Evolutionary conservation across 1,140 invertebrate genomes (phyloP), one percentile per base, ranked within the genome.

Genomic region (Halyomorpha halys): DNA sequence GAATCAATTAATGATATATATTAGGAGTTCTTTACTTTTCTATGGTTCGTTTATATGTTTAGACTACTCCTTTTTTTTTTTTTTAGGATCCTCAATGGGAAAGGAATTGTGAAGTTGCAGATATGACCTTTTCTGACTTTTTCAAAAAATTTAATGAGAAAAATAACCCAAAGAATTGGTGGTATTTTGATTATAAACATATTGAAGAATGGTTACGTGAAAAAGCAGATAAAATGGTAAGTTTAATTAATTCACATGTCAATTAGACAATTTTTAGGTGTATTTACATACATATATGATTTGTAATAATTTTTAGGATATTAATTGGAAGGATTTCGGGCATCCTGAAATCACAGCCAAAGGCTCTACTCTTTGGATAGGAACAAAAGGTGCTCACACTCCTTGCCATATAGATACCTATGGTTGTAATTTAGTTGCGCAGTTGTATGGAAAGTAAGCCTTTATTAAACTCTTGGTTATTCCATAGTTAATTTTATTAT

Each of bases 361-460:
- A 53, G 81, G 93, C 61, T 89, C 86, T 56, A 93, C 91, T 44
- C 77, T 96, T 15, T 98, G 94, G 94, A 82, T 97, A 64, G 93
- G 94, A 25, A 90, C 83, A 67, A 77, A 80, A 72, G 90, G 90
- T 15, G 85, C 93, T 25, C 89, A 95, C 73, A 97, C 95, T 2
- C 90, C 92, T 30, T 94, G 92, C 67, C 94, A 98, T 77, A 84
- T 86, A 73, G 94, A 98, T 74, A 90, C 91, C 3, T 97, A 97
- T 79, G 94, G 93, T 0, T 90, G 83, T 69, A 98, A 97, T 78
- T 82, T 97, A 71, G 84, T 97, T 21, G 86, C 86, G 59, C 94
- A 98, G 79, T 76, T 94, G 61, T 80, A 81, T 78, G 94, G 94
- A 72, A 86, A 81, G 91, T 70, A 60, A 66, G 61, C 56, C 63